These are phyloP conservation scores for Denticeps clupeoides DNA, from an alignment of 2,797 vertebrate genomes.

Conservation along the genomic window DNA sequence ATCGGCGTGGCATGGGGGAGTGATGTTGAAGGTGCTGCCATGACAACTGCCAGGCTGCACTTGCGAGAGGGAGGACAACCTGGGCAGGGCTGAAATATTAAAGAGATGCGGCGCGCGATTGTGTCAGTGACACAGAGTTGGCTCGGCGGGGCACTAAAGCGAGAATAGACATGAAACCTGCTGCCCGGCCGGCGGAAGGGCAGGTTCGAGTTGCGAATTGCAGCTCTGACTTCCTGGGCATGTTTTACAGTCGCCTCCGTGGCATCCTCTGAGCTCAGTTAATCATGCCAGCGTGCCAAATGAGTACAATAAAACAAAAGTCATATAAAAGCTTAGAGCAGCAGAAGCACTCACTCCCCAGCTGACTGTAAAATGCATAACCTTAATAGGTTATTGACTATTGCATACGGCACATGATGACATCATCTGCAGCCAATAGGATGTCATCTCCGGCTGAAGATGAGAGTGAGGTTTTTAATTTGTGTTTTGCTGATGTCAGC, in stretches of 20 bases:
- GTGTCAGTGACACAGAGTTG: too few relatives aligned
- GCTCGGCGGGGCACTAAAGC: too few relatives aligned
- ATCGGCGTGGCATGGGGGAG: too few relatives aligned
- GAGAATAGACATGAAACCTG: too few relatives aligned
- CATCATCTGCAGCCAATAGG: conserved; percentile 57
- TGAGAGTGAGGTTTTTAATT: conserved; percentile 40
- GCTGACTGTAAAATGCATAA: conserved; percentile 52
- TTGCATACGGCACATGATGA: conserved; percentile 47
- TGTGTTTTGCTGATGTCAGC: conserved; percentile 57
- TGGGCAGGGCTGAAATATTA: too few relatives aligned
- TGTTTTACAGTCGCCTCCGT: conserved; percentile 18
- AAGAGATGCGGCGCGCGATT: too few relatives aligned
- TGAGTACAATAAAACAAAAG: conserved; percentile 44
- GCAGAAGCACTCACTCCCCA: conserved; percentile 36
- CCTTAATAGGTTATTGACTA: conserved; percentile 61
- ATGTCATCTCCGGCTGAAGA: conserved; percentile 21
- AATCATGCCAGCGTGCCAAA: conserved; percentile 42
- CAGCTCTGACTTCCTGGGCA: conserved; percentile 9
- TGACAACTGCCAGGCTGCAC: too few relatives aligned
- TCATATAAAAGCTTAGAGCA: conserved; percentile 37
- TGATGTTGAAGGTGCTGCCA: too few relatives aligned
- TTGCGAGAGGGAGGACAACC: too few relatives aligned
- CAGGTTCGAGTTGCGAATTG: too few relatives aligned
- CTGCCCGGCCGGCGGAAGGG: too few relatives aligned
- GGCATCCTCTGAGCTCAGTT: conserved; percentile 34